Conservation (phyloP, 2,888 invertebrate species). For the Monoplex corrugatus region DNA sequence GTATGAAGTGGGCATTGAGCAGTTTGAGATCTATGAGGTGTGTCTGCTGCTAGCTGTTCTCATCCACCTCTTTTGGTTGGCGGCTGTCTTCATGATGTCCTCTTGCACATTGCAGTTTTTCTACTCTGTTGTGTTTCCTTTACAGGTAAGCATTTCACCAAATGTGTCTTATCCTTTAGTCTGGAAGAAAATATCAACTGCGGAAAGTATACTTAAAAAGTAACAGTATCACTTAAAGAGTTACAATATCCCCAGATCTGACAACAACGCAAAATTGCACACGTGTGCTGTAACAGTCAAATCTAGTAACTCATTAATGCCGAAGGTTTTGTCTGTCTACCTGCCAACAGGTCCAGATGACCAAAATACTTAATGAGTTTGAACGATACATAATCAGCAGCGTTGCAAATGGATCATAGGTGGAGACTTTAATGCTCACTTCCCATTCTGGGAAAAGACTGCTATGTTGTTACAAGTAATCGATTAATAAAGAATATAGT, state of each 20-base stretch:
- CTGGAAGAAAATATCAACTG: not conserved
- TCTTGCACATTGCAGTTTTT: too few species aligned
- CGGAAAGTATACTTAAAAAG: not conserved
- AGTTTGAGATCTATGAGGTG: too few species aligned
- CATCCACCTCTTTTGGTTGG: too few species aligned
- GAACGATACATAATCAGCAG: not conserved
- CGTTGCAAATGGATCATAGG: not conserved
- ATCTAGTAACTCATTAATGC: not conserved
- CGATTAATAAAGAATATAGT: not conserved
- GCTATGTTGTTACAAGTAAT: not conserved
- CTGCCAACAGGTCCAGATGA: not conserved
- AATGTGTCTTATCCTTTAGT: too few species aligned
- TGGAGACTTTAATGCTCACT: not conserved
- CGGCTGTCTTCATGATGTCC: too few species aligned
- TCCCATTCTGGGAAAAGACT: not conserved
- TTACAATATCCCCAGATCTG: not conserved
- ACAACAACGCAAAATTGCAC: not conserved
- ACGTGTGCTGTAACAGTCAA: not conserved
- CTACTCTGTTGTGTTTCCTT: too few species aligned
- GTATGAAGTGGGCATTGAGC: too few species aligned
- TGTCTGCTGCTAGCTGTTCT: too few species aligned
- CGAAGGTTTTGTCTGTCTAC: not conserved
- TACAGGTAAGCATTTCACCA: too few species aligned
- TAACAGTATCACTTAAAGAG: not conserved
- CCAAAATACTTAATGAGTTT: not conserved